These are phyloP conservation scores for Matsumyia berberina DNA, from an alignment of 2,888 invertebrate species.

Conservation along the genomic window DNA sequence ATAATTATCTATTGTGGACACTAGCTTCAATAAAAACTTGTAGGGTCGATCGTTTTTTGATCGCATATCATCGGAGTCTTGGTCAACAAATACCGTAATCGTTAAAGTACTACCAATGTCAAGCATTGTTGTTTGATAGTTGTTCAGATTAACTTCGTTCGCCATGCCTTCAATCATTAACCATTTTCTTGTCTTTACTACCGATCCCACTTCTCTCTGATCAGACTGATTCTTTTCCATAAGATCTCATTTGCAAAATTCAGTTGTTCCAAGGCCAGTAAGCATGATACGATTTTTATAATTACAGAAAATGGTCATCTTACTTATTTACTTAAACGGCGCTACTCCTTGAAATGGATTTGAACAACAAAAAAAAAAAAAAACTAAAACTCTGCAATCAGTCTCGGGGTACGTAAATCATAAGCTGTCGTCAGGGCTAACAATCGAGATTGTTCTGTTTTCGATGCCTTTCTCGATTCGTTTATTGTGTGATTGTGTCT, in stretches of 20 bases:
- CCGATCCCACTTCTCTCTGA: background rate
- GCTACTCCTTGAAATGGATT: slow-evolving; percentile 74
- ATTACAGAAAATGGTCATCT: slow-evolving; percentile 75
- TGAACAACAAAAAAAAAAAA: slow-evolving; percentile 40
- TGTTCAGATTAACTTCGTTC: too few relatives aligned
- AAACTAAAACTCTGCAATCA: too few relatives aligned
- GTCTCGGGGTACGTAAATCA: slow-evolving; percentile 35
- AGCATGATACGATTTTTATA: slow-evolving; percentile 73
- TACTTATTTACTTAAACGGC: slow-evolving; percentile 75
- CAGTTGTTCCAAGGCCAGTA: slow-evolving; percentile 50
- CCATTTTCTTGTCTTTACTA: background rate
- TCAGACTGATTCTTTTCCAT: slow-evolving; percentile 1
- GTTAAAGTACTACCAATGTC: too few relatives aligned
- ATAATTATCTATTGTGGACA: too few relatives aligned
- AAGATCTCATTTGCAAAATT: slow-evolving; percentile 21
- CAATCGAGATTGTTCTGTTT: slow-evolving; percentile 49
- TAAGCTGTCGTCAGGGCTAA: slow-evolving; percentile 43
- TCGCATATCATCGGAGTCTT: too few relatives aligned
- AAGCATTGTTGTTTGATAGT: too few relatives aligned
- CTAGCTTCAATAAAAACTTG: too few relatives aligned
- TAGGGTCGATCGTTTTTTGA: too few relatives aligned
- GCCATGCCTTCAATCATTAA: background rate
- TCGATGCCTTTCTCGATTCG: slow-evolving; percentile 41
- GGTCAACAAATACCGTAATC: too few relatives aligned
- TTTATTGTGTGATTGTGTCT: background rate